phyloP scores from a whole-genome alignment of 2,113 vertebrate genomes.

The Megalops atlanticus region DNA sequence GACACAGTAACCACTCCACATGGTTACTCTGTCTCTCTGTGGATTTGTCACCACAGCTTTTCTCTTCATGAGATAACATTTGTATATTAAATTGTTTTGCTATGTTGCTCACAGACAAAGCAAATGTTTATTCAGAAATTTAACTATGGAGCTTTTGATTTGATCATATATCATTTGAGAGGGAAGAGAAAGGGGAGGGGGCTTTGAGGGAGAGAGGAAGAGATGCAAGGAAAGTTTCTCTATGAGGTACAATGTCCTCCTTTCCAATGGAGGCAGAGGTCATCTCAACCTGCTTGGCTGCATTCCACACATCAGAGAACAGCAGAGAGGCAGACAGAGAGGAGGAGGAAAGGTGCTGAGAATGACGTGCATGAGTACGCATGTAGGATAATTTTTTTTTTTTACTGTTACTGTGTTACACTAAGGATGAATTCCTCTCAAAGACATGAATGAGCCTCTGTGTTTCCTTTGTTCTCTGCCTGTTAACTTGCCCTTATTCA shows the following conservation, averaged over 20 bases:
- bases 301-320: slow-evolving; percentile 46
- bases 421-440: background rate
- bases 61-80: too few relatives aligned
- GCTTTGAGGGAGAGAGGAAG: background rate
- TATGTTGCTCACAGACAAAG: too few relatives aligned
- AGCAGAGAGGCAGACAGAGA: background rate
- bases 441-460: background rate
- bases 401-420: too few relatives aligned
- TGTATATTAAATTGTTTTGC: too few relatives aligned
- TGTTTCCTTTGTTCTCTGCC: background rate
- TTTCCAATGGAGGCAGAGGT: slow-evolving; percentile 13
- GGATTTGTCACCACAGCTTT: too few relatives aligned
- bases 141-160: too few relatives aligned
- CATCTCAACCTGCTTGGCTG: slow-evolving; percentile 51
- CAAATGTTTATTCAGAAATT: too few relatives aligned
- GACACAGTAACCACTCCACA: too few relatives aligned
- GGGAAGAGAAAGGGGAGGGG: background rate
- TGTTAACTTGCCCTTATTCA: too few relatives aligned
- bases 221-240: background rate
- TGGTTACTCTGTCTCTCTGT: too few relatives aligned
- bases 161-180: too few relatives aligned
- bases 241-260: too few relatives aligned
- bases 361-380: background rate
- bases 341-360: background rate
- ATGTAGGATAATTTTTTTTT: background rate